These are phyloP conservation scores for Phyllostomus hastatus DNA, from an alignment of 2,113 vertebrate species.

Conservation along the genomic window DNA sequence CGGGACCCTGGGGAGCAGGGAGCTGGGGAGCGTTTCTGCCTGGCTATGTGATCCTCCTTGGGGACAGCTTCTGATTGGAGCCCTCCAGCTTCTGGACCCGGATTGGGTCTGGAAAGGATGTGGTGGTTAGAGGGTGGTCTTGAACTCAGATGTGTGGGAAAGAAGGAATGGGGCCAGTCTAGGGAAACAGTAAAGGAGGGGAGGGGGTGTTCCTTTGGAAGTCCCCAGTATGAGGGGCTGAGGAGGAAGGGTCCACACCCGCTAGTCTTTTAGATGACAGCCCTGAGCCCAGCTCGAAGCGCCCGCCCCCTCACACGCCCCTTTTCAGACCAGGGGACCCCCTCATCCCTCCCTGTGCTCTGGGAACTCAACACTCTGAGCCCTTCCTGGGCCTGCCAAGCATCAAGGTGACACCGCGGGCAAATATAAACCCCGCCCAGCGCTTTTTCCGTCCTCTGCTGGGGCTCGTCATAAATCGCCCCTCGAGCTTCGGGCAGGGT, in stretches of 20 bases:
- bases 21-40: not conserved
- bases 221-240: not conserved
- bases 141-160: not conserved
- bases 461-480: slow-evolving; percentile 24
- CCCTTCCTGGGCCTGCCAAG: not conserved
- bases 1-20: not conserved
- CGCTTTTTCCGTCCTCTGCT: not conserved
- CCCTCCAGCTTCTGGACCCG: not conserved
- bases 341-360: not conserved
- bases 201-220: not conserved
- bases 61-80: not conserved
- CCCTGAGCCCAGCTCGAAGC: not conserved
- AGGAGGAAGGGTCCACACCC: not conserved
- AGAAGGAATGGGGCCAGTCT: no score
- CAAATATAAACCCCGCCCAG: not conserved
- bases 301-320: no score
- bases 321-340: not conserved
- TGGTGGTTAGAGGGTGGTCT: not conserved
- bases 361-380: not conserved
- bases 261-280: not conserved
- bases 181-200: not conserved
- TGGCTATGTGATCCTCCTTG: not conserved
- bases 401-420: slow-evolving; percentile 43
- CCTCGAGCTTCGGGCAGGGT: not conserved
- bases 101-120: not conserved